Evolutionary conservation across 2,797 vertebrate species (phyloP), one percentile per base, ranked within the genome.

Genomic region (Xerus rutilus): DNA sequence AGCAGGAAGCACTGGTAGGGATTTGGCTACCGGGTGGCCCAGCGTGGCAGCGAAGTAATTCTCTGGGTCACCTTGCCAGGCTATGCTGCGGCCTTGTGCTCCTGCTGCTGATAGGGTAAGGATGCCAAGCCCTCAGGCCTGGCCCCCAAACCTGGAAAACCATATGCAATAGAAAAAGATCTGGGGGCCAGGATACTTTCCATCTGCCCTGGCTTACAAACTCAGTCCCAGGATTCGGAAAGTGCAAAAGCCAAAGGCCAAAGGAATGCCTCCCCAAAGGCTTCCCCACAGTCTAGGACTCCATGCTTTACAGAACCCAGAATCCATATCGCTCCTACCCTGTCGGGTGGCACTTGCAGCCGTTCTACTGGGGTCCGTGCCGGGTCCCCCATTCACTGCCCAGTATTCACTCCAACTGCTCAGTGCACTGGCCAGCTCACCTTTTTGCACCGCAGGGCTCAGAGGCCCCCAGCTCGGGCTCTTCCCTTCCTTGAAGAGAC

Each of bases 401-500:
- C 47, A 57, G 54, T 57, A 57, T 57, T 77, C 18, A 0, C 39
- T 52, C 21, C 0, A 1, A 23, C n/a, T 17, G 23, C 57, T 0
- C 89, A 25, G 2, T 4, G 52, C 0, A 1, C 39, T 4, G 67
- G 65, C 70, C 81, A 45, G 62, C 99, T 99, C 99, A 99, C 99
- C 99, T 99, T 99, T 99, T 95, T 99, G 99, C 28, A 99, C 99
- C 65, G 99, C 99, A 0, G 99, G 99, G 91, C 99, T 99, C 97
- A 99, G 99, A 8, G 99, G 99, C 91, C 99, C 99, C 99, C 99
- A 99, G 6, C 99, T 98, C 18, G 99, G 98, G 97, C 97, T 99
- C 99, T 99, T 99, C 95, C 99, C 99, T 96, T 99, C 99, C 98
- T 99, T 99, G 98, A 99, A 99, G 97, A 99, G 99, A 98, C 99